Conservation (phyloP, 2,113 vertebrate genomes). For the Callospermophilus lateralis region DNA sequence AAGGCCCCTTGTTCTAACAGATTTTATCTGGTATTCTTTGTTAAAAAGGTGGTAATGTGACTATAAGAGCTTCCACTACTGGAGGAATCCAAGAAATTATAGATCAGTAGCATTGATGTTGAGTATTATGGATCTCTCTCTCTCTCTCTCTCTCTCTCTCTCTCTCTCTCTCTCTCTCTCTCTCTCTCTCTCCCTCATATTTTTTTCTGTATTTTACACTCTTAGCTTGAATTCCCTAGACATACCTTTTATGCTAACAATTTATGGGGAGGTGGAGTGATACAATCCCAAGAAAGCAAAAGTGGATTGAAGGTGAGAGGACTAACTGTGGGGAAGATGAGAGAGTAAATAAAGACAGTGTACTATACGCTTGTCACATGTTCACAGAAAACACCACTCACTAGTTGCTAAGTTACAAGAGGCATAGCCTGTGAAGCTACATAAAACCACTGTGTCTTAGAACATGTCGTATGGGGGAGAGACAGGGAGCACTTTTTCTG, state of each 20-base stretch:
- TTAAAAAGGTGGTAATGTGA: slow-evolving; percentile 13
- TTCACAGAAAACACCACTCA: background rate
- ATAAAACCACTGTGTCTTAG: background rate
- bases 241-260: background rate
- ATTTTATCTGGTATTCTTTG: slow-evolving; percentile 37
- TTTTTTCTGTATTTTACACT: background rate
- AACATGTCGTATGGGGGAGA: background rate
- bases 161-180: no score
- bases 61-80: background rate
- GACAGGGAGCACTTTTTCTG: background rate
- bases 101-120: slow-evolving; percentile 10
- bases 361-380: background rate
- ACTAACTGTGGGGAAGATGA: background rate
- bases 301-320: background rate
- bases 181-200: background rate
- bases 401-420: slow-evolving; percentile 27
- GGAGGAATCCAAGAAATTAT: slow-evolving; percentile 11
- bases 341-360: background rate
- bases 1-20: slow-evolving; percentile 22
- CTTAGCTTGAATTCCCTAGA: background rate
- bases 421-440: background rate
- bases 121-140: background rate
- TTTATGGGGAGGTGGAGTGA: background rate
- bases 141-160: no score
- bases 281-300: background rate